phyloP scores from a whole-genome alignment of 2,888 invertebrate genomes.

The Drymonia ruficornis region DNA sequence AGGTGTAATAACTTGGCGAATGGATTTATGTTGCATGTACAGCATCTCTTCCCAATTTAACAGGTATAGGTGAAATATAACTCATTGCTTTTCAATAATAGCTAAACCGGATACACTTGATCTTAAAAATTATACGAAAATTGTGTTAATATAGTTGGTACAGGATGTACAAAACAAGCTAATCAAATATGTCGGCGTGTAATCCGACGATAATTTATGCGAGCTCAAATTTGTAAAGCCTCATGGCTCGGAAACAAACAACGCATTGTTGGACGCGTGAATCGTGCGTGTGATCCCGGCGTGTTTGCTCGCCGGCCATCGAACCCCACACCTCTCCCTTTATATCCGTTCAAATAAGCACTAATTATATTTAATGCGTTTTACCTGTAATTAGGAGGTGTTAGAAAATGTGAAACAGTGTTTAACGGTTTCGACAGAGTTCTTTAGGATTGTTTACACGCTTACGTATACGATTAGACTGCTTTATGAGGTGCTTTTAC shows the following conservation, averaged over 20 bases:
- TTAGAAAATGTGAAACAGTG: slow-evolving; percentile 76
- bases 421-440: slow-evolving; percentile 66
- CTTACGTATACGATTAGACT: slow-evolving; percentile 64
- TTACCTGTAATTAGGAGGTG: slow-evolving; percentile 82
- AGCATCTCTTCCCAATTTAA: too few species aligned
- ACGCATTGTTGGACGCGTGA: slow-evolving; percentile 57
- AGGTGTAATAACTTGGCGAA: too few species aligned
- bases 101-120: too few species aligned
- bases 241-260: slow-evolving; percentile 60
- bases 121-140: slow-evolving; percentile 4
- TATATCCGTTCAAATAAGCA: slow-evolving; percentile 75
- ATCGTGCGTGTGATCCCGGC: slow-evolving; percentile 54
- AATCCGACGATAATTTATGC: slow-evolving; percentile 56
- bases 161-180: slow-evolving; percentile 34
- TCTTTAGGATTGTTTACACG: slow-evolving; percentile 66
- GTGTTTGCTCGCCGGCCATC: slow-evolving; percentile 63
- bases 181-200: slow-evolving; percentile 47
- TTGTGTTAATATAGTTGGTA: slow-evolving; percentile 3
- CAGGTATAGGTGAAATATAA: too few species aligned
- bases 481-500: slow-evolving; percentile 69
- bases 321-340: slow-evolving; percentile 59
- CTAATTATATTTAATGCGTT: slow-evolving; percentile 81
- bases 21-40: too few species aligned
- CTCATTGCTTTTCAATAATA: too few species aligned
- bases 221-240: slow-evolving; percentile 50